Percentiles rank a stretch among this genome's conserved stretches.
These are phyloP conservation scores for Aldrovandia affinis DNA, from an alignment of 2,797 vertebrate species.

Conservation along the genomic window DNA sequence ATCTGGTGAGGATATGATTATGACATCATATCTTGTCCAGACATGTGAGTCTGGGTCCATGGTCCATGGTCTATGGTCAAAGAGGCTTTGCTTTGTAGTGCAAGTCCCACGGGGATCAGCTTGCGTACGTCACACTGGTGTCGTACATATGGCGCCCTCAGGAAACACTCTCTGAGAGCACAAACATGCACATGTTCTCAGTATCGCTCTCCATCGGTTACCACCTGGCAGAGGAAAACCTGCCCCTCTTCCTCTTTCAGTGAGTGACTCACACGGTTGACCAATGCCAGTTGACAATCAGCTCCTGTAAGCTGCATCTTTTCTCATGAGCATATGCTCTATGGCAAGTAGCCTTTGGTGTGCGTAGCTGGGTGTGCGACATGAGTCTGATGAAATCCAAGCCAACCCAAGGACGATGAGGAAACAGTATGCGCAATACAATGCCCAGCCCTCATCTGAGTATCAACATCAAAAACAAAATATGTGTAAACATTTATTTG, in stretches of 20 bases:
- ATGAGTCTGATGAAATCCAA: background rate
- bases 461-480: too few species aligned
- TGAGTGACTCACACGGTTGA: background rate
- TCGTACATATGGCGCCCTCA: too few species aligned
- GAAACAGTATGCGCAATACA: background rate
- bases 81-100: background rate
- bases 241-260: too few species aligned
- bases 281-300: background rate
- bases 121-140: background rate
- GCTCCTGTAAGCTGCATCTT: background rate
- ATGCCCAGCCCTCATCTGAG: background rate
- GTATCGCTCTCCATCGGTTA: too few species aligned
- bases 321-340: background rate
- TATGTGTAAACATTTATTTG: background rate
- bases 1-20: background rate
- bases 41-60: background rate
- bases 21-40: background rate
- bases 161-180: too few species aligned
- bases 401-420: too few species aligned
- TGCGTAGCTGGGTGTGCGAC: background rate
- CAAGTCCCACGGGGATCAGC: background rate
- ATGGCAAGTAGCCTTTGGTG: background rate
- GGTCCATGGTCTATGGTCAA: background rate
- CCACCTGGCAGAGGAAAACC: too few species aligned
- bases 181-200: too few species aligned